A percentile compares a stretch with the other conserved stretches of the same genome.
Conservation (phyloP, 2,797 vertebrate genomes). For the Psittacula echo region DNA sequence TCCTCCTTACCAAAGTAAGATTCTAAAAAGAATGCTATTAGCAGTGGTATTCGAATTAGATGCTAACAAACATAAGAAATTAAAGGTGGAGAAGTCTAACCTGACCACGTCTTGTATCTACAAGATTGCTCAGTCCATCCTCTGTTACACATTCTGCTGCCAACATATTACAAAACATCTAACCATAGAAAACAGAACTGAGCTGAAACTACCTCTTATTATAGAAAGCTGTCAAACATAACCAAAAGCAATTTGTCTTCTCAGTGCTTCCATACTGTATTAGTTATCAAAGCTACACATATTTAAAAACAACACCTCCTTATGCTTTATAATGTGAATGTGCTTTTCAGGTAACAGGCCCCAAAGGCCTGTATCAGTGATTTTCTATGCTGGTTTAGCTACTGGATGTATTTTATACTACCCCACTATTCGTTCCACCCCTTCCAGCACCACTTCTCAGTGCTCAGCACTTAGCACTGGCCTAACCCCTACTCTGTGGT, state of each 20-base stretch:
- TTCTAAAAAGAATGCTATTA: neutral
- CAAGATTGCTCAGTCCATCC: neutral
- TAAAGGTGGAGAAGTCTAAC: neutral
- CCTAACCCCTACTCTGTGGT: neutral
- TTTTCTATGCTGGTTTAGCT: neutral
- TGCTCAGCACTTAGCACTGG: neutral
- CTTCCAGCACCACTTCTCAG: neutral
- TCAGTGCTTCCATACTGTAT: neutral
- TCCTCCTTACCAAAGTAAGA: neutral
- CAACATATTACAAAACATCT: neutral
- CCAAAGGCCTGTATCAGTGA: neutral
- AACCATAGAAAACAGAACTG: neutral
- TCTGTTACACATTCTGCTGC: neutral
- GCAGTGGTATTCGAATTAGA: neutral
- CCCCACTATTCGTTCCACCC: no score
- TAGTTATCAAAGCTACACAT: neutral
- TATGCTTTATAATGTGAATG: rapidly evolving
- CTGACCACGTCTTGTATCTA: neutral
- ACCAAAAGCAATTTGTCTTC: neutral
- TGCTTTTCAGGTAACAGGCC: neutral
- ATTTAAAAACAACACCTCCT: neutral
- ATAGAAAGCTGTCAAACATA: neutral
- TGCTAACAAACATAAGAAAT: neutral
- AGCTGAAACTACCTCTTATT: neutral
- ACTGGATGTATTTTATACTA: rapidly evolving